Evolutionary conservation across 2,797 vertebrate species (phyloP).

Genomic region (Danio jaintianensis): DNA sequence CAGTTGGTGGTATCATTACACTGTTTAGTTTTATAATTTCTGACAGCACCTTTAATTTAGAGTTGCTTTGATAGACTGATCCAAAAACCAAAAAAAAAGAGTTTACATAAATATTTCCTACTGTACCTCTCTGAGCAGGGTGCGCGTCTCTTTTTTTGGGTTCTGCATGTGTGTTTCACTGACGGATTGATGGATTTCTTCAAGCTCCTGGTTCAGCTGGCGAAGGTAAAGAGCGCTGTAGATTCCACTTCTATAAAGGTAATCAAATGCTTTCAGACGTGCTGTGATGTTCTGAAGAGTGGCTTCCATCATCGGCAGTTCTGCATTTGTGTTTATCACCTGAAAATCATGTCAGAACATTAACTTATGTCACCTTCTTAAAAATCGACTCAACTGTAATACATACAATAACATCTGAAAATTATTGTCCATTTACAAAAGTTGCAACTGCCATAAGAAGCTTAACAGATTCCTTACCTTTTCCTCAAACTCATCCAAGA

Average conservation of each 20-base stretch:
- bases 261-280: conserved; percentile 67
- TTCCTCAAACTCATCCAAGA: conserved; percentile 30
- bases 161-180: conserved; percentile 55
- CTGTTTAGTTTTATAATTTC: too few relatives aligned
- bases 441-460: not conserved
- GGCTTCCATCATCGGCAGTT: conserved; percentile 64
- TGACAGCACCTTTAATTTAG: too few relatives aligned
- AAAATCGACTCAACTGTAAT: too few relatives aligned
- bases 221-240: conserved; percentile 68
- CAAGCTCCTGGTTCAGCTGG: conserved; percentile 66
- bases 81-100: too few relatives aligned
- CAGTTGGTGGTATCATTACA: too few relatives aligned
- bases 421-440: not conserved
- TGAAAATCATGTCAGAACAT: conserved; percentile 37
- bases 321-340: conserved; percentile 59
- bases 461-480: conserved; percentile 8
- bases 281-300: conserved; percentile 64
- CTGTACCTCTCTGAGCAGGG: conserved; percentile 72
- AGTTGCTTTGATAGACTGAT: too few relatives aligned
- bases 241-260: conserved; percentile 68
- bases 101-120: too few relatives aligned
- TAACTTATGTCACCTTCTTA: not conserved
- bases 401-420: too few relatives aligned
- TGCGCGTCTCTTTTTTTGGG: conserved; percentile 58
- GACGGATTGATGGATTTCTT: conserved; percentile 63